Evolutionary conservation across 1,140 invertebrate genomes (phyloP).

Genomic region (Aphidius gifuensis): DNA sequence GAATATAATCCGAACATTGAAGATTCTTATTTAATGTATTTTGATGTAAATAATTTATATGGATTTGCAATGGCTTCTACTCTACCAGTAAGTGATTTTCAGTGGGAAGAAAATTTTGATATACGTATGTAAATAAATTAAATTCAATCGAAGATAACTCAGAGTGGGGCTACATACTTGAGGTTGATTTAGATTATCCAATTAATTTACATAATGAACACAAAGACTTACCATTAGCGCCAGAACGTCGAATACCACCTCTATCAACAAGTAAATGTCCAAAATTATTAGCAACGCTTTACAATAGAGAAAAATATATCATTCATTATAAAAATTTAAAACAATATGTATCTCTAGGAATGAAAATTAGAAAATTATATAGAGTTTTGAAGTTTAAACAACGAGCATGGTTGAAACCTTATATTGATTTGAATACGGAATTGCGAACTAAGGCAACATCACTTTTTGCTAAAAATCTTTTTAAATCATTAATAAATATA

Average conservation of each 20-base stretch:
- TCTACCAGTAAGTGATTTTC: constrained; percentile 31
- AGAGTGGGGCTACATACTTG: not conserved
- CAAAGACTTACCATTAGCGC: not conserved
- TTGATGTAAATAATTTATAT: constrained; percentile 45
- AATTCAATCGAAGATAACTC: not conserved
- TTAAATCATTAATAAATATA: not conserved
- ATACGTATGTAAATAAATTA: not conserved
- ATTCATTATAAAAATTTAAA: no score
- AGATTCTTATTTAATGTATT: constrained; percentile 33
- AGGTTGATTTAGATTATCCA: not conserved
- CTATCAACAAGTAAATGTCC: not conserved
- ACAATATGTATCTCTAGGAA: no score
- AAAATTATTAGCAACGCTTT: not conserved
- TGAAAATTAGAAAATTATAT: not conserved
- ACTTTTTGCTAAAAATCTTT: not conserved
- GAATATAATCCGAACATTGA: constrained; percentile 24
- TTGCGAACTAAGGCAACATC: not conserved
- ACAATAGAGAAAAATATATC: not conserved
- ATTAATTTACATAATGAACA: not conserved
- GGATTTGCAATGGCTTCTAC: constrained; percentile 29
- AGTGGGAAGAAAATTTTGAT: constrained; percentile 24
- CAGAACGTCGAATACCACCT: not conserved
- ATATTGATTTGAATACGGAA: constrained; percentile 7
- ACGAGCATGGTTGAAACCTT: not conserved
- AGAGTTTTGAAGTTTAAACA: constrained; percentile 2